These are phyloP conservation scores for Orussus abietinus DNA, from an alignment of 1,140 invertebrate genomes.

Conservation along the genomic window DNA sequence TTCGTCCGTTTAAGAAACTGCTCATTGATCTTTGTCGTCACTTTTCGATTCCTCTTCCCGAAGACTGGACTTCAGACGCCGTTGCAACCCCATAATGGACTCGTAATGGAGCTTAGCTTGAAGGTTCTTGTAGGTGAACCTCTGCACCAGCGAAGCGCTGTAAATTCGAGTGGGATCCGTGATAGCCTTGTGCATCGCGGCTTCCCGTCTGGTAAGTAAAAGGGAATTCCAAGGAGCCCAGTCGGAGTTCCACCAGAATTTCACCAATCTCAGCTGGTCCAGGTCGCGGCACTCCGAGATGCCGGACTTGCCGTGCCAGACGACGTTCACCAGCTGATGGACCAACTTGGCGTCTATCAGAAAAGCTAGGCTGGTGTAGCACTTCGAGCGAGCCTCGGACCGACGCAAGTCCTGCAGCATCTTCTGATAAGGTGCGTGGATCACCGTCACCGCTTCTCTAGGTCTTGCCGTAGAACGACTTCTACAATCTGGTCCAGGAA, in stretches of 20 bases:
- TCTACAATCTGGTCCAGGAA: too few species aligned
- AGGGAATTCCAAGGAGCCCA: slow-evolving; percentile 73
- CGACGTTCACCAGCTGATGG: slow-evolving; percentile 60
- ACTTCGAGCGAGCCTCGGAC: slow-evolving; percentile 52
- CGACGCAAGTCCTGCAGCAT: slow-evolving; percentile 59
- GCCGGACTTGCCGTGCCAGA: slow-evolving; percentile 66
- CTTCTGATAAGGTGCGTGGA: slow-evolving; percentile 55
- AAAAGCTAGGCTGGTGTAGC: slow-evolving; percentile 55
- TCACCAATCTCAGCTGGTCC: slow-evolving; percentile 56
- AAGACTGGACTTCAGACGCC: too few species aligned
- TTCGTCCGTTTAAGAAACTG: too few species aligned
- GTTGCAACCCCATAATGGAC: slow-evolving; percentile 34
- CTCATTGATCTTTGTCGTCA: too few species aligned
- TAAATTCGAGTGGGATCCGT: slow-evolving; percentile 31
- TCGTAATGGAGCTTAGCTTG: slow-evolving; percentile 42
- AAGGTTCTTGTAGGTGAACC: slow-evolving; percentile 41
- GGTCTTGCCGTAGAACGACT: too few species aligned
- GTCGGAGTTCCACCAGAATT: slow-evolving; percentile 57
- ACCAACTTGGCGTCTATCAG: slow-evolving; percentile 59
- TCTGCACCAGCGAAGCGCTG: slow-evolving; percentile 34
- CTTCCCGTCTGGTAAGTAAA: slow-evolving; percentile 60
- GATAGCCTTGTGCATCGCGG: slow-evolving; percentile 52
- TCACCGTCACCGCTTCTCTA: too few species aligned
- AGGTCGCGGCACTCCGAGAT: slow-evolving; percentile 62
- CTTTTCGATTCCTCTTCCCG: too few species aligned